Evolutionary conservation across 2,888 invertebrate species (phyloP), one percentile per base, ranked within the genome.

Genomic region (Oligia strigilis): DNA sequence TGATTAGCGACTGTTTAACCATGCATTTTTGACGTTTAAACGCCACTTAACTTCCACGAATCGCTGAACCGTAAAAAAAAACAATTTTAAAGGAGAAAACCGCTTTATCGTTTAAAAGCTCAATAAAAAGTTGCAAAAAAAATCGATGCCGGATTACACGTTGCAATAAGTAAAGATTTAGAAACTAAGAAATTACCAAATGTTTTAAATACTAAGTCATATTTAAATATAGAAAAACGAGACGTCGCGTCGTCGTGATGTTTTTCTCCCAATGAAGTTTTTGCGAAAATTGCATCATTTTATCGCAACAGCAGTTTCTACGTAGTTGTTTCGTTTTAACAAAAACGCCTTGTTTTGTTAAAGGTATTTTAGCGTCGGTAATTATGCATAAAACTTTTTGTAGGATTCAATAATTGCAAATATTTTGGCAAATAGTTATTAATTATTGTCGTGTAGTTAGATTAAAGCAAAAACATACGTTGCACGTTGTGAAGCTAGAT

Each of bases 201-300:
- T 49, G 4, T 23, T 78, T 70, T 60, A 46, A 69, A 29, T 40
- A 43, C 19, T 36, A 58, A 46, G 19, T 46, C 14, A 43, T 43
- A 55, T 55, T 67, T 11, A 49, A 74, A 65, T 77, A 9, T 3
- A 67, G 9, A 46, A 17, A 55, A 66, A 64, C 52, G 11, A 0
- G 40, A 29, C 14, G 1, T 40, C 55, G 1, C 14, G 1, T 40
- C 55, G 1, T 49, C 46, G 14, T 82, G 13, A 1, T 4, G 19
- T 62, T 67, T 82, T 67, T 49, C 1, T 69, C 1, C 23, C 23
- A 40, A 14, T 11, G 17, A 6, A 58, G 29, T 66, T 64, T 71
- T 72, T 60, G 60, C 23, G 14, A 66, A 55, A 29, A 62, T 72
- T 79, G 66, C 62, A 62, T 67, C 0, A 67, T 46, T 77, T 62